These are phyloP conservation scores for Atrichornis clamosus DNA, from an alignment of 2,113 vertebrate genomes.

Conservation along the genomic window DNA sequence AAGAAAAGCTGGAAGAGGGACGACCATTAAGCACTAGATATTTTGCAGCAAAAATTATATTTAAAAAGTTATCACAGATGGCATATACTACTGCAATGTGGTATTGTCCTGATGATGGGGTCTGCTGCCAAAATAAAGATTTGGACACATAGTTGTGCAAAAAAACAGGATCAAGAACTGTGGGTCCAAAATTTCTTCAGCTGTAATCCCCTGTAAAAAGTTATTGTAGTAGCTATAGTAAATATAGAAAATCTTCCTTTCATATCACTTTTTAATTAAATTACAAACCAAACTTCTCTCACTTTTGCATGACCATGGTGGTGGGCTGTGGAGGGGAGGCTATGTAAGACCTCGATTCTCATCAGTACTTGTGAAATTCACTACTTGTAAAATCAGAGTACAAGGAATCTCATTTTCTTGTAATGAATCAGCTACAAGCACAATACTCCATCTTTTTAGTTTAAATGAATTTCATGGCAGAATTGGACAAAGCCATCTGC, in stretches of 20 bases:
- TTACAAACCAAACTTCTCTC: background rate
- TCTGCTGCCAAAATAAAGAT: background rate
- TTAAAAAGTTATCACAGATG: background rate
- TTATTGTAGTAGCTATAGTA: background rate
- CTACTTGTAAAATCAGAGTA: background rate
- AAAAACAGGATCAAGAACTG: background rate
- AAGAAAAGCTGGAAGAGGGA: background rate
- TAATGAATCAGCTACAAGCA: constrained; percentile 1
- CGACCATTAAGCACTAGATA: background rate
- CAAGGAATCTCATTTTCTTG: background rate
- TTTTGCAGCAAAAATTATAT: background rate
- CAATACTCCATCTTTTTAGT: constrained; percentile 16
- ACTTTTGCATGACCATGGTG: background rate
- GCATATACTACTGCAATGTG: background rate
- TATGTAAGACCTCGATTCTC: background rate
- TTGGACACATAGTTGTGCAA: background rate
- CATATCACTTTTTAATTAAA: background rate
- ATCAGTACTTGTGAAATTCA: background rate
- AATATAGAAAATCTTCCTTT: background rate
- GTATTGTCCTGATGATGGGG: background rate
- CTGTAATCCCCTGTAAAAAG: background rate
- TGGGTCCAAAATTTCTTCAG: background rate
- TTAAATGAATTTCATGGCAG: constrained; percentile 40
- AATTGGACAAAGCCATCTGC: constrained; percentile 53
- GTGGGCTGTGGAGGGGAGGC: background rate